Base-by-base conservation (phyloP, 2,888 invertebrate genomes). In the Alloplasta piceator region DNA sequence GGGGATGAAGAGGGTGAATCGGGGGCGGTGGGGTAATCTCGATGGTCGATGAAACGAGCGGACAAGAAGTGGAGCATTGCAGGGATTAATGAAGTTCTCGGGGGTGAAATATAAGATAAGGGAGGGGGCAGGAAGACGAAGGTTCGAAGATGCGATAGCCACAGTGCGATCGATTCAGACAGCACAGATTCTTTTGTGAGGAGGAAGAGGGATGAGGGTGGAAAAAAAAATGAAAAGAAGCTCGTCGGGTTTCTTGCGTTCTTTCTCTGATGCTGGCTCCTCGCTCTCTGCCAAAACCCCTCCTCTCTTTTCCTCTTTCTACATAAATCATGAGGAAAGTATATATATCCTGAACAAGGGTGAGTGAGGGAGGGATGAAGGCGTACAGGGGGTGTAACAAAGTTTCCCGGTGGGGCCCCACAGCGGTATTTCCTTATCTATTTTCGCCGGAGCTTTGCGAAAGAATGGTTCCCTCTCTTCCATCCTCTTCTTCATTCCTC, bases 241-340 rank as follows among this genome's bases (percentile, higher is more conserved):
- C 50, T 16, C 38, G 60, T 60, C 74, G 50, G 66, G 50, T 74
- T 74, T 67, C 74, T 74, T 58, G 52, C 74, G 52, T 52, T 52
- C 26, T 26, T 14, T 72, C 46, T 61, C 16, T 36, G 48, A 48
- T 26, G 52, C 63, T 46, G 16, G 58, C 64, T 50, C 64, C 74
- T 46, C 39, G 14, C 50, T 56, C 38, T 68, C 38, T 38, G 52
- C 61, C 56, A 63, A 56, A 39, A n/a, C n/a, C 48, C 36, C 55
- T 6, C 55, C 14, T 36, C 56, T 71, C 71, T 70, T 68, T 74
- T 74, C 66, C 81, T 74, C 81, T 78, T 78, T 81, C 81, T 78
- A 81, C 81, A 81, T 81, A 81, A 81, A 81, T 81, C 81, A 81
- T 81, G 81, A 71, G 81, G 77, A 81, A 81, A 81, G 81, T 43